These are phyloP conservation scores for Oxyura jamaicensis DNA, from an alignment of 2,113 vertebrate species.

Conservation along the genomic window DNA sequence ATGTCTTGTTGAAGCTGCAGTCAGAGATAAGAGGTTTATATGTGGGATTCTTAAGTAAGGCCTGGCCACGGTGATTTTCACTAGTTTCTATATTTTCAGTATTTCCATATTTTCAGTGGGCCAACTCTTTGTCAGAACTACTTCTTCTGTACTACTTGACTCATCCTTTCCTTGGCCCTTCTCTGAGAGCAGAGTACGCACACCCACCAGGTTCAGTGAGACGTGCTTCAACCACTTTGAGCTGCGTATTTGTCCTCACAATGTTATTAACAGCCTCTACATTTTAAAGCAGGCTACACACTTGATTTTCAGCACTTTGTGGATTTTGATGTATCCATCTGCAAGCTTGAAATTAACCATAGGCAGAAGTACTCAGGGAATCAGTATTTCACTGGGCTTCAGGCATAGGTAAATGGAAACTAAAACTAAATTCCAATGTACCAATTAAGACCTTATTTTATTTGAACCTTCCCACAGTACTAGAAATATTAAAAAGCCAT, in stretches of 20 bases:
- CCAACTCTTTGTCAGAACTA: not conserved
- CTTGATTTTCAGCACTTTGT: not conserved
- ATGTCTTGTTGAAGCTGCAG: not conserved
- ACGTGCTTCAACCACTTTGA: not conserved
- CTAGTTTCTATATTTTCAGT: not conserved
- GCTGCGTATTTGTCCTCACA: not conserved
- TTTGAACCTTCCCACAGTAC: not conserved
- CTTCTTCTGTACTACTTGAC: not conserved
- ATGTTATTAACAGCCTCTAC: not conserved
- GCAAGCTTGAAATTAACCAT: not conserved
- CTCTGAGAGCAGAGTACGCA: not conserved
- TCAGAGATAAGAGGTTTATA: slow-evolving; percentile 36
- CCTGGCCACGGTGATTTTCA: not conserved
- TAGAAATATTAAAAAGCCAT: not conserved
- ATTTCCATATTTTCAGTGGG: not conserved
- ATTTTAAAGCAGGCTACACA: not conserved
- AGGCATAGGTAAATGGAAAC: not conserved
- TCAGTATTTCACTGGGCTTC: not conserved
- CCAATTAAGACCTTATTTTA: not conserved
- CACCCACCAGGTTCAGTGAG: not conserved
- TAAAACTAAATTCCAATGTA: accelerated
- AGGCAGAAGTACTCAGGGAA: not conserved
- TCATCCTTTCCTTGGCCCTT: not conserved
- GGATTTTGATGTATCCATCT: not conserved
- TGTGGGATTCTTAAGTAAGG: not conserved